Evolutionary conservation across 1,140 invertebrate species (phyloP), one percentile per base, ranked within the genome.

Genomic region (Telenomus remus): DNA sequence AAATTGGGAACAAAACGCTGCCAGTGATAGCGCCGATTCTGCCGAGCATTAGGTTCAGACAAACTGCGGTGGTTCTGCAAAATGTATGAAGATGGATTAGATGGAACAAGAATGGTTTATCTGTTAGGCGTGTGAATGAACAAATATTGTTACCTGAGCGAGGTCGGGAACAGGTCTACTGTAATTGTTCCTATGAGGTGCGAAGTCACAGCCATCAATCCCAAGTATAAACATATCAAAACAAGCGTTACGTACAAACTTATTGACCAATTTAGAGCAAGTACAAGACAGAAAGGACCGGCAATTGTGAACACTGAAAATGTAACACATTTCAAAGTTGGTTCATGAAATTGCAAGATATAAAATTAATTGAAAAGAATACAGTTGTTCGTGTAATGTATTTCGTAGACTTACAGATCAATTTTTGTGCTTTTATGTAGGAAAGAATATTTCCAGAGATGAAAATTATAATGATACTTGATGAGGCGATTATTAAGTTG

Each of bases 161-260:
- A 81, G 0, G 90, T 91, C 35, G 90, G 90, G 70, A 91, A 91
- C 11, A 90, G 77, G 8, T 91, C 89, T 0, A 92, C 91, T 0
- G 87, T 86, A 46, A 90, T 88, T 37, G 88, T 89, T 4, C 91
- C 85, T 1, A 91, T 75, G 0, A 89, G 84, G 11, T 89, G 90
- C 1, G 85, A 84, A 61, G 82, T 84, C 2, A 90, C 85, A 7
- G 88, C 87, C 65, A 89, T 89, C 48, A 91, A 64, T 0, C 90
- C 89, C 5, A 91, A 75, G 9, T 89, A 90, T n/a, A 89, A 79
- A 34, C 88, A 88, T 27, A 90, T 89, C 11, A 89, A 69, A 0
- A 81, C 64, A 0, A 90, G 82, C 5, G 89, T 88, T 4, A 88
- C 60, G 9, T 79, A 19, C 0, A 83, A 79, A 79, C 37, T 84